Conservation (phyloP, 2,888 invertebrate genomes). For the Eumacrocentrus americanus region DNA sequence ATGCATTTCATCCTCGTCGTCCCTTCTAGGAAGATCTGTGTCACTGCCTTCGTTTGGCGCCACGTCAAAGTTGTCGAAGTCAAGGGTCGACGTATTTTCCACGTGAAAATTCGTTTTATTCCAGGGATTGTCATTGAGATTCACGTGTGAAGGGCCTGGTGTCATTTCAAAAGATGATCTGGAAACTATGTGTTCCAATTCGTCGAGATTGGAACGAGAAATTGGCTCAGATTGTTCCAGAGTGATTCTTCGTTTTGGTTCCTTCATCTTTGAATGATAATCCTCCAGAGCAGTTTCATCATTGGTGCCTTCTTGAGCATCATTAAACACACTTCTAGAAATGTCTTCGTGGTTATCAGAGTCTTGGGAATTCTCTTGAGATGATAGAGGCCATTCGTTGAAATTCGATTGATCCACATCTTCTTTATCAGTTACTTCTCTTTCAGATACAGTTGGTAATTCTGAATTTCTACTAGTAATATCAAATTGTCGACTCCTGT, state of each 20-base stretch:
- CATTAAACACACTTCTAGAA: neutral
- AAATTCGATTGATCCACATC: neutral
- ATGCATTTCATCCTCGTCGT: conserved; percentile 29
- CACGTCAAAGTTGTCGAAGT: conserved; percentile 46
- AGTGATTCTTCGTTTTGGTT: conserved; percentile 8
- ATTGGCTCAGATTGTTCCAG: neutral
- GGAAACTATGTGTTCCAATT: conserved; percentile 16
- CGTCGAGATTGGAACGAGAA: conserved; percentile 7
- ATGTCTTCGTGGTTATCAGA: neutral
- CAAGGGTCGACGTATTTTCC: conserved; percentile 39
- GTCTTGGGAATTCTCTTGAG: conserved; percentile 7
- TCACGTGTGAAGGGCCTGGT: conserved; percentile 14
- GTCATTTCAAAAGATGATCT: conserved; percentile 11
- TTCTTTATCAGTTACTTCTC: neutral
- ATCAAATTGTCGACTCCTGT: neutral
- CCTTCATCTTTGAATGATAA: neutral
- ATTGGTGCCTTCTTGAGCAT: conserved; percentile 9
- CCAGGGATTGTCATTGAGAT: conserved; percentile 17
- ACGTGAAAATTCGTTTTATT: conserved; percentile 18
- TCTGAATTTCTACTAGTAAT: neutral
- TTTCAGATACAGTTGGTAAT: neutral
- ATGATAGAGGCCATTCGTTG: neutral
- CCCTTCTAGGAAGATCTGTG: conserved; percentile 19
- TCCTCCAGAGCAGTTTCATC: conserved; percentile 1
- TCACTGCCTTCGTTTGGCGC: conserved; percentile 40